Evolutionary conservation across 2,888 invertebrate genomes (phyloP).

Genomic region (Cephalotes varians): DNA sequence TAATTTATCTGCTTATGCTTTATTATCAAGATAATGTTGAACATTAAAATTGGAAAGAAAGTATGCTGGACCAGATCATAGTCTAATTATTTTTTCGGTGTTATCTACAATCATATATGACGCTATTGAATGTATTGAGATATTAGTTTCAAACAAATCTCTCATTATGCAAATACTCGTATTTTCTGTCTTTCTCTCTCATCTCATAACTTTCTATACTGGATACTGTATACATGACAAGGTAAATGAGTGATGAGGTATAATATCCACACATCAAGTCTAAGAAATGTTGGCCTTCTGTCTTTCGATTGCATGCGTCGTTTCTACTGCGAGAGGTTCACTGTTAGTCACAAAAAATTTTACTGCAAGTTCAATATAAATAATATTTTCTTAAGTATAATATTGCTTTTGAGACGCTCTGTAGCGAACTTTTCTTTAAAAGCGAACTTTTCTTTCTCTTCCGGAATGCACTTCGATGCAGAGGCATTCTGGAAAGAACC

Average conservation of each 20-base stretch:
- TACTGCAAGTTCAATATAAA: not conserved
- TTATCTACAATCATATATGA: not conserved
- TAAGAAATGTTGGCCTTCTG: conserved; percentile 49
- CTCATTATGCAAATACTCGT: not conserved
- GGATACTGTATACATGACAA: not conserved
- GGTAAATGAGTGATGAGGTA: conserved; percentile 25
- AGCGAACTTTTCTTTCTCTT: too few species aligned
- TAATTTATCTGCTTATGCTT: not conserved
- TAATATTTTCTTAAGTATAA: not conserved
- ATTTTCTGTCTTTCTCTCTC: not conserved
- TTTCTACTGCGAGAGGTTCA: conserved; percentile 57
- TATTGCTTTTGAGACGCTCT: not conserved
- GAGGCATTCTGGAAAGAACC: not conserved
- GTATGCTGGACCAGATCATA: not conserved
- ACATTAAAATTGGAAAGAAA: not conserved
- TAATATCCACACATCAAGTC: conserved; percentile 28
- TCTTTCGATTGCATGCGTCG: conserved; percentile 53
- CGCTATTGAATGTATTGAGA: not conserved
- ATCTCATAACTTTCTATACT: not conserved
- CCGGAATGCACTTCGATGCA: not conserved
- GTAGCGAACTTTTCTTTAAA: not conserved
- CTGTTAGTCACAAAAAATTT: too few species aligned
- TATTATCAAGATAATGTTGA: not conserved
- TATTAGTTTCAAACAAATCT: conserved; percentile 5
- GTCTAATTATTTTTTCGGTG: not conserved